phyloP scores from a whole-genome alignment of 2,113 vertebrate genomes.

The Cheilinus undulatus region DNA sequence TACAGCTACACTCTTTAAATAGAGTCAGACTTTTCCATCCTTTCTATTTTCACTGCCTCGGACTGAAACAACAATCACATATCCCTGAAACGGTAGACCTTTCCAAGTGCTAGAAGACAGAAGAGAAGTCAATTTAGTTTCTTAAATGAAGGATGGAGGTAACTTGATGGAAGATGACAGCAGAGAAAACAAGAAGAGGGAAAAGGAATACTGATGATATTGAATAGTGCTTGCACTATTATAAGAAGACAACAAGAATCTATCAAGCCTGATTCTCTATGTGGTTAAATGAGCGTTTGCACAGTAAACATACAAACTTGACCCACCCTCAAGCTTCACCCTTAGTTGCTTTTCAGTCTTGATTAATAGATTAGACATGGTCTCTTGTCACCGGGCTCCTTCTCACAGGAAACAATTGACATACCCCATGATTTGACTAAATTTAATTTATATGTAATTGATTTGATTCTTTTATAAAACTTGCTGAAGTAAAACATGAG shows the following conservation, averaged over 20 bases:
- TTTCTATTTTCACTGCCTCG: slow-evolving; percentile 45
- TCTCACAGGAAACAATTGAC: too few species aligned
- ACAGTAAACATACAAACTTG: neutral
- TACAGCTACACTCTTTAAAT: slow-evolving; percentile 30
- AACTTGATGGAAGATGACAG: neutral
- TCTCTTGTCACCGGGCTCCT: too few species aligned
- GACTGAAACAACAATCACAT: slow-evolving; percentile 38
- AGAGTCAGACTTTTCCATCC: slow-evolving; percentile 27
- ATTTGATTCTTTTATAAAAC: too few species aligned
- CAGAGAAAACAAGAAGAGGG: neutral
- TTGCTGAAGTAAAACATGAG: too few species aligned
- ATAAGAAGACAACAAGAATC: neutral
- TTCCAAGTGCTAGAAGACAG: slow-evolving; percentile 8
- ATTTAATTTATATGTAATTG: too few species aligned
- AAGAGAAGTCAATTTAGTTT: slow-evolving; percentile 8
- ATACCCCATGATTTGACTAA: too few species aligned
- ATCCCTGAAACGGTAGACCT: slow-evolving; percentile 27
- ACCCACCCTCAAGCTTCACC: too few species aligned
- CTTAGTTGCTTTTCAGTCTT: too few species aligned
- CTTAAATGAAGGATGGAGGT: neutral
- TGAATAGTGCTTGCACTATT: neutral
- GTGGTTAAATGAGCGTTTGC: neutral
- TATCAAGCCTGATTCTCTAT: neutral
- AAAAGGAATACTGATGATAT: slow-evolving; percentile 14
- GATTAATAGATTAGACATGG: too few species aligned